Conservation (phyloP, 2,797 vertebrate species). For the Nyctibius grandis region DNA sequence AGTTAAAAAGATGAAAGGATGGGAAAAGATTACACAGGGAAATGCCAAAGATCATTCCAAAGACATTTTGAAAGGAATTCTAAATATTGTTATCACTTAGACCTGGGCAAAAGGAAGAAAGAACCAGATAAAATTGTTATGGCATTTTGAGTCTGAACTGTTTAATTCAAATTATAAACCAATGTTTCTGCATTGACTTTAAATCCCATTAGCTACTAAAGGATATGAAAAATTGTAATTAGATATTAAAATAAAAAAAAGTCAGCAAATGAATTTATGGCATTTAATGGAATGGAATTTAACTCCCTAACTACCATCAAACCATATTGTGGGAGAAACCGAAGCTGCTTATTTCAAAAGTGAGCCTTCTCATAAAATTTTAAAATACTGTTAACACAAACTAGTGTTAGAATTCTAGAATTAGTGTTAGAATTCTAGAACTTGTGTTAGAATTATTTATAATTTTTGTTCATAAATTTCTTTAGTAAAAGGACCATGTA, state of each 20-base stretch:
- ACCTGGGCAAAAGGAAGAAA: not conserved
- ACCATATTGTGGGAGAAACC: not conserved
- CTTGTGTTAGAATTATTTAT: not conserved
- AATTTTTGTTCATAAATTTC: not conserved
- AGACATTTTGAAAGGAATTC: conserved; percentile 6
- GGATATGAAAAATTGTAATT: not conserved
- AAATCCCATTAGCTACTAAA: not conserved
- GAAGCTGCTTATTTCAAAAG: not conserved
- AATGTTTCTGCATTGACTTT: not conserved
- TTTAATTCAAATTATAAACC: not conserved
- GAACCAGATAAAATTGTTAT: not conserved
- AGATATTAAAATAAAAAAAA: not conserved
- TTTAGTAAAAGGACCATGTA: not conserved
- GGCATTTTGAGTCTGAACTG: not conserved
- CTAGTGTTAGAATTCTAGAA: not conserved
- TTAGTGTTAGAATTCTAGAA: not conserved
- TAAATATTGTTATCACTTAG: not conserved
- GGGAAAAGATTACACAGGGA: not conserved
- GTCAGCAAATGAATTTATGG: not conserved
- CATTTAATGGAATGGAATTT: not conserved
- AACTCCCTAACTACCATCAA: not conserved
- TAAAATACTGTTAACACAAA: not conserved
- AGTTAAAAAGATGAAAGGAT: not conserved
- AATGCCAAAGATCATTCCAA: not conserved
- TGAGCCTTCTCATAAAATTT: not conserved